Evolutionary conservation across 2,113 vertebrate genomes (phyloP).

Genomic region (Ameiurus melas): DNA sequence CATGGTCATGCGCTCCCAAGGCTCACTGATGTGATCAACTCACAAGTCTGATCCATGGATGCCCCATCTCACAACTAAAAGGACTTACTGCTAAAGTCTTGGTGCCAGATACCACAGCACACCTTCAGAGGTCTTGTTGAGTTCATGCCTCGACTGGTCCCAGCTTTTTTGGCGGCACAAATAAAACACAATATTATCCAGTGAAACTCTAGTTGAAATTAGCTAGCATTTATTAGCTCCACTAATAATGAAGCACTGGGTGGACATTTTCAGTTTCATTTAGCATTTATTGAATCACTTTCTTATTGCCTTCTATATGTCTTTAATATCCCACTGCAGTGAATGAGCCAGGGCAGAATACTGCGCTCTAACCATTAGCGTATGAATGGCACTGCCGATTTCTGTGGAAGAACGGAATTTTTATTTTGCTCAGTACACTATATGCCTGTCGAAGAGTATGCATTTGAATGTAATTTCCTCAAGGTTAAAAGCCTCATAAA

Average conservation of each 20-base stretch:
- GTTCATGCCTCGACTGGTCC: too few relatives aligned
- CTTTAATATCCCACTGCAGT: constrained; percentile 12
- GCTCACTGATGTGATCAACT: too few relatives aligned
- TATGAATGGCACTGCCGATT: neutral
- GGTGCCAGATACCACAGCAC: too few relatives aligned
- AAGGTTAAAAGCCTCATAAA: constrained; percentile 42
- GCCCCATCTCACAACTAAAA: too few relatives aligned
- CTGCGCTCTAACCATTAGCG: neutral
- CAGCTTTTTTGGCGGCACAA: too few relatives aligned
- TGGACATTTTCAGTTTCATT: neutral
- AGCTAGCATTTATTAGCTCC: neutral
- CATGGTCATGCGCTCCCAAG: too few relatives aligned
- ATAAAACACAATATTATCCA: neutral
- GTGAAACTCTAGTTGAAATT: neutral
- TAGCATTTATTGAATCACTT: neutral
- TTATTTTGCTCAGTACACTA: neutral
- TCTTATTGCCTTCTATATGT: neutral
- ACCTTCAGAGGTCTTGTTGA: too few relatives aligned
- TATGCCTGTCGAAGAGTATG: constrained; percentile 1
- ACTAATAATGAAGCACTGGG: neutral
- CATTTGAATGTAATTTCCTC: constrained; percentile 35
- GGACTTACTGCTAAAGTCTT: too few relatives aligned
- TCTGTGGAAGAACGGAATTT: neutral
- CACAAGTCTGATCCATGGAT: too few relatives aligned
- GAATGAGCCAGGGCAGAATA: neutral